A percentile compares a stretch with the other conserved stretches of the same genome.
phyloP scores from a whole-genome alignment of 2,113 vertebrate species.

The Leptosomus discolor region DNA sequence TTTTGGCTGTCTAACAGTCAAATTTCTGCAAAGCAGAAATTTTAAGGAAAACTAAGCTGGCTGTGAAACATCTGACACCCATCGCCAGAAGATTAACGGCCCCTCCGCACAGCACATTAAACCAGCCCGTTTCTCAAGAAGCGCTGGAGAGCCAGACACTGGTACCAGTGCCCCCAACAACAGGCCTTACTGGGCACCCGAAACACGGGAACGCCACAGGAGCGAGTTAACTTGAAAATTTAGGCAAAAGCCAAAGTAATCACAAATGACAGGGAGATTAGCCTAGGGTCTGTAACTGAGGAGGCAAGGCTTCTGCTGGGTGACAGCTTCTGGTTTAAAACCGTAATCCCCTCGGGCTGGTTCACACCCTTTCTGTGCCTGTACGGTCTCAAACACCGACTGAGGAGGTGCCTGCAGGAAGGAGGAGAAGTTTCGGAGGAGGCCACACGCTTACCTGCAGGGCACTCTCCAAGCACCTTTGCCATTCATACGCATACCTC shows the following conservation, averaged over 20 bases:
- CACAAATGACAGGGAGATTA: background rate
- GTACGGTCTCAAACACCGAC: fast-evolving
- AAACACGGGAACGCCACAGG: background rate
- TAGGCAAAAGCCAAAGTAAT: background rate
- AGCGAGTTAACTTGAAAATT: background rate
- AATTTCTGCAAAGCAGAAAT: background rate
- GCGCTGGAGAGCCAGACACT: background rate
- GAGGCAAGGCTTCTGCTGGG: background rate
- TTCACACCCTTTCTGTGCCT: background rate
- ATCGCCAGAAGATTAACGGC: fast-evolving
- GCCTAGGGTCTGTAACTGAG: background rate
- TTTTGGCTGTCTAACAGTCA: background rate
- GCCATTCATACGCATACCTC: conserved; percentile 96
- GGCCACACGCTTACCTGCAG: conserved; percentile 80
- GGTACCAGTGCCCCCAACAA: background rate
- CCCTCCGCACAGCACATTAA: background rate
- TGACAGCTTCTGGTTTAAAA: background rate
- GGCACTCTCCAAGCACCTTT: conserved; percentile 92
- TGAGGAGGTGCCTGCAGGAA: background rate
- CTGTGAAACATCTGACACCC: background rate
- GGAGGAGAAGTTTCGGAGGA: background rate
- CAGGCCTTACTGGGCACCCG: background rate
- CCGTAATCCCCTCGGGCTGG: background rate
- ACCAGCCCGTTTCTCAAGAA: background rate
- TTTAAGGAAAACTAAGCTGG: background rate